phyloP scores from a whole-genome alignment of 2,113 vertebrate species.

The Oncorhynchus masou region DNA sequence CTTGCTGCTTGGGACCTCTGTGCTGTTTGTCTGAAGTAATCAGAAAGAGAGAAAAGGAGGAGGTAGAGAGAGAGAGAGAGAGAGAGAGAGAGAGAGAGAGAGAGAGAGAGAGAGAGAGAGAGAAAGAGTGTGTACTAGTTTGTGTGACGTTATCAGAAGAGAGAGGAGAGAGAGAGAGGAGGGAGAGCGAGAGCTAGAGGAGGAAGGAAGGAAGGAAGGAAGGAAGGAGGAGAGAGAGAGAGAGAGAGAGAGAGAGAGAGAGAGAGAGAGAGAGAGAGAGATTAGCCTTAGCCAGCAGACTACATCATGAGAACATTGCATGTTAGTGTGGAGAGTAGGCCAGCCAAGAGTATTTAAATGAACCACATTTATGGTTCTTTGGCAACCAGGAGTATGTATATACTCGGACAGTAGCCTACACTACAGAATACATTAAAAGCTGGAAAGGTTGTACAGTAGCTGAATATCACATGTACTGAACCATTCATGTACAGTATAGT shows the following conservation, averaged over 20 bases:
- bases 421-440: background rate
- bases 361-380: conserved; percentile 20
- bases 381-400: conserved; percentile 1
- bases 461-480: background rate
- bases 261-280: no score
- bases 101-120: no score
- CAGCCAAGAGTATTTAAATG: conserved; percentile 29
- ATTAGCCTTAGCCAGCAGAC: background rate
- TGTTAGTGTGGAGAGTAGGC: background rate
- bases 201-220: no score
- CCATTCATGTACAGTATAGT: no score
- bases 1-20: no score
- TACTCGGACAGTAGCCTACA: background rate
- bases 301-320: conserved; percentile 7
- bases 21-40: background rate
- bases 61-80: background rate
- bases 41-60: background rate
- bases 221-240: background rate
- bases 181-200: no score
- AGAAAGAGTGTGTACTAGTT: no score
- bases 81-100: background rate
- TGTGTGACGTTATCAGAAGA: background rate
- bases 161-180: no score
- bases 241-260: background rate
- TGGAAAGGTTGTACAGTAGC: background rate